Conservation (phyloP, 2,113 vertebrate genomes). For the Pimephales promelas region DNA sequence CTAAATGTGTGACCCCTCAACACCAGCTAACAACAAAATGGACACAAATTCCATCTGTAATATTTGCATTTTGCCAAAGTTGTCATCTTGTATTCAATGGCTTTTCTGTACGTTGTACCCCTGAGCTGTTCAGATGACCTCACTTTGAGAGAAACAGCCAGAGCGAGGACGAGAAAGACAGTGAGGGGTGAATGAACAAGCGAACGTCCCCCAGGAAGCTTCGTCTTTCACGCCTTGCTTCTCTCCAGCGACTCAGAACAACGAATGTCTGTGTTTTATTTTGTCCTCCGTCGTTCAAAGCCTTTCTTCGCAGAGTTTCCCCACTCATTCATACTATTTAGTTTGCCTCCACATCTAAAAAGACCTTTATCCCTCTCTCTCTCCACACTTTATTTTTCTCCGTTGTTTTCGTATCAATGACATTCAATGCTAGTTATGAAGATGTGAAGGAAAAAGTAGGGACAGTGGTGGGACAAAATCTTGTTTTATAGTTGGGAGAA, state of each 20-base stretch:
- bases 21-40: background rate
- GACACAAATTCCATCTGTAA: background rate
- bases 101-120: background rate
- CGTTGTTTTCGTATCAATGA: background rate
- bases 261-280: slow-evolving; percentile 49
- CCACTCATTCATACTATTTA: slow-evolving; percentile 31
- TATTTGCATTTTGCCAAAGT: background rate
- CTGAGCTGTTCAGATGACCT: slow-evolving; percentile 14
- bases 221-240: slow-evolving; percentile 51
- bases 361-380: slow-evolving; percentile 5
- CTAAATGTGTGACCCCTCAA: background rate
- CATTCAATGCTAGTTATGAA: background rate
- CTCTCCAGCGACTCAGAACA: slow-evolving; percentile 46
- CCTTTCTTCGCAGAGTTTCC: slow-evolving; percentile 10
- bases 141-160: slow-evolving; percentile 32
- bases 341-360: slow-evolving; percentile 5
- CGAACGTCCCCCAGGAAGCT: slow-evolving; percentile 64
- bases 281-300: slow-evolving; percentile 38
- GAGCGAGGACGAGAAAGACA: slow-evolving; percentile 34
- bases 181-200: slow-evolving; percentile 23
- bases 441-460: background rate
- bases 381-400: background rate
- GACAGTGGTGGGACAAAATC: background rate
- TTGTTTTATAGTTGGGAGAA: background rate
- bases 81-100: background rate